Evolutionary conservation across 2,113 vertebrate genomes (phyloP), one percentile per base, ranked within the genome.

Genomic region (Castor canadensis): DNA sequence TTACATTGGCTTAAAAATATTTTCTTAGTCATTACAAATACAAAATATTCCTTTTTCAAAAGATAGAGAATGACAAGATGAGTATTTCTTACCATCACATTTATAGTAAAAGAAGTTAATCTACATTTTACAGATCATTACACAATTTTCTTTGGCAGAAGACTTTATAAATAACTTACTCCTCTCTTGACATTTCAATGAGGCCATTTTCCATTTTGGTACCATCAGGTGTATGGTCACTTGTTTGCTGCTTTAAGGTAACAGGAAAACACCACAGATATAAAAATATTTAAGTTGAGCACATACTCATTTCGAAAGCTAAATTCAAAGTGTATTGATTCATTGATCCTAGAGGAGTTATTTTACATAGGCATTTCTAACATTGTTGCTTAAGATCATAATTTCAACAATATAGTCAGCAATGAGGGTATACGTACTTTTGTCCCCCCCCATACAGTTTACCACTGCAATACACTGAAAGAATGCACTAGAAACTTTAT

Each of bases 81-180:
- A 95, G 64, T 47, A 92, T 98, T 94, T 95, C 95, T 97, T 96
- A 98, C 84, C 97, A 94, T 92, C 95, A 98, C 96, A 98, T 97
- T 98, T 97, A 94, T 97, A 97, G 95, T 95, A 92, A 97, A 97
- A 98, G 95, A 98, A 95, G 97, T 77, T 67, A 92, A 97, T 95
- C 49, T 0, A 96, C 95, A 94, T 92, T 95, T 97, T 95, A 98
- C 88, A 98, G 97, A 91, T 95, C 90, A 49, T 96, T 93, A 97
- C 96, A 97, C 95, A 98, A 40, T 96, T 96, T 95, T 98, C 98
- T 98, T 98, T 98, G 98, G 98, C 98, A 98, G 97, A 97, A 98
- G 94, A 97, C 96, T 97, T 97, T 97, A 97, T 96, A 98, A 98
- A 95, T 71, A 97, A 87, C 83, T 94, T 94, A 97, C 94, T 94